Percentiles rank a stretch among this genome's conserved stretches.
Conservation (phyloP, 2,888 invertebrate species). For the Leptinotarsa haldemani region DNA sequence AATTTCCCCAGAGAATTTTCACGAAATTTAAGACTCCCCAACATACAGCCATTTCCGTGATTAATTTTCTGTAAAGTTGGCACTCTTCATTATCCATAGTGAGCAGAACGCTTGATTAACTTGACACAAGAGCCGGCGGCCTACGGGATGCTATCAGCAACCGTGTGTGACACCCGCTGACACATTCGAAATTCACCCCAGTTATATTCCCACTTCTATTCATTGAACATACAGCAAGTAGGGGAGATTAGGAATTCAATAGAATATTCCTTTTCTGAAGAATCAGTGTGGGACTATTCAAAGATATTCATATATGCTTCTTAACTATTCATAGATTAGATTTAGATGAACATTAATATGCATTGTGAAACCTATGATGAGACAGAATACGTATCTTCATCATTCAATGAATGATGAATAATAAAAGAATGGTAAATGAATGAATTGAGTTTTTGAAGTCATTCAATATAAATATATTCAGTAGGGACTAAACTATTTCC, state of each 20-base stretch:
- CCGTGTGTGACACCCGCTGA: constrained; percentile 44
- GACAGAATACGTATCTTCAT: too few species aligned
- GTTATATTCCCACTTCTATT: constrained; percentile 30
- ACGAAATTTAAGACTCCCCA: background rate
- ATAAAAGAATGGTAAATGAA: too few species aligned
- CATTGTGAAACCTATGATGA: too few species aligned
- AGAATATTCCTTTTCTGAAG: background rate
- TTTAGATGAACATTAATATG: too few species aligned
- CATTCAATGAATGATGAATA: too few species aligned
- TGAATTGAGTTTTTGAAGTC: too few species aligned
- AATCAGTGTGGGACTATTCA: too few species aligned
- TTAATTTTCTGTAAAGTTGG: constrained; percentile 42
- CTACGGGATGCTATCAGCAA: constrained; percentile 38
- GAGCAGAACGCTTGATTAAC: constrained; percentile 42
- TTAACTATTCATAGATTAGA: too few species aligned
- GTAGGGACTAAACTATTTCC: too few species aligned
- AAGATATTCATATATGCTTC: too few species aligned
- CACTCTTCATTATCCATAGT: constrained; percentile 37
- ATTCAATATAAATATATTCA: too few species aligned
- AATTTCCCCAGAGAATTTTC: background rate
- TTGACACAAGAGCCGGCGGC: constrained; percentile 39
- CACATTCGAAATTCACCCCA: constrained; percentile 43
- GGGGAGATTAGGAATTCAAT: background rate
- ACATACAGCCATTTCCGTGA: constrained; percentile 22
- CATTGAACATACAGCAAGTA: constrained; percentile 27